These are phyloP conservation scores for Anniella stebbinsi DNA, from an alignment of 2,797 vertebrate genomes.

Conservation along the genomic window DNA sequence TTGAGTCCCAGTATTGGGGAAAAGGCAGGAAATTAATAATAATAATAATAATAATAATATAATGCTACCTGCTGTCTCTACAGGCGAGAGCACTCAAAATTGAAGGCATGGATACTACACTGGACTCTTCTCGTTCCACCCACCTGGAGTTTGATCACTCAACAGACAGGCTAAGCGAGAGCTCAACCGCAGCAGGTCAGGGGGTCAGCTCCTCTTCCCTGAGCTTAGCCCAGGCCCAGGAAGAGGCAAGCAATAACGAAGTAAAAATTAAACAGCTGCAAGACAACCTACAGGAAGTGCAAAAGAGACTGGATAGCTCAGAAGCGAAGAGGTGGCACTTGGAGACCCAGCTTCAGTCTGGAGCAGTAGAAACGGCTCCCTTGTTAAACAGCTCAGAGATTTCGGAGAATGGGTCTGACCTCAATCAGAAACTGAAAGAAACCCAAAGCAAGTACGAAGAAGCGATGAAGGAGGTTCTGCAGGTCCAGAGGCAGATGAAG, in stretches of 20 bases:
- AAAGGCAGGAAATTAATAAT: too few species aligned
- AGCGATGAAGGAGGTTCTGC: constrained; percentile 84
- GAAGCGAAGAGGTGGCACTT: constrained; percentile 83
- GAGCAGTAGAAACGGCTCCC: constrained; percentile 46
- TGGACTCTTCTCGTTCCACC: constrained; percentile 86
- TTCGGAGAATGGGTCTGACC: constrained; percentile 86
- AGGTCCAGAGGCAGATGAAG: constrained; percentile 79
- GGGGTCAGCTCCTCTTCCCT: constrained; percentile 66
- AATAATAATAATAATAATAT: too few species aligned
- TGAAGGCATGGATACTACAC: constrained; percentile 75
- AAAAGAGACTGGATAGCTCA: constrained; percentile 84
- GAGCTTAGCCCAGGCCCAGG: constrained; percentile 49
- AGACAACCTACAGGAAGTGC: constrained; percentile 83
- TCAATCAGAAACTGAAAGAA: constrained; percentile 87
- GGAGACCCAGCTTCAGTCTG: constrained; percentile 81
- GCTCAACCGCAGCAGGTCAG: constrained; percentile 36
- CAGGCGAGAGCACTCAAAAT: constrained; percentile 78
- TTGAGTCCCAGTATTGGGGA: too few species aligned
- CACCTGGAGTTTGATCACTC: constrained; percentile 82
- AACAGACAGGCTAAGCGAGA: constrained; percentile 63
- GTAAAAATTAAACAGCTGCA: constrained; percentile 83
- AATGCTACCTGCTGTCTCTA: constrained; percentile 41
- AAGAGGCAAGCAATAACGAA: constrained; percentile 67
- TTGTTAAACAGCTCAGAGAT: constrained; percentile 75
- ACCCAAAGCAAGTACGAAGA: constrained; percentile 86